Percentiles rank a stretch among this genome's conserved stretches.
Conservation (phyloP, 2,113 vertebrate genomes). For the Hyperopisus bebe region DNA sequence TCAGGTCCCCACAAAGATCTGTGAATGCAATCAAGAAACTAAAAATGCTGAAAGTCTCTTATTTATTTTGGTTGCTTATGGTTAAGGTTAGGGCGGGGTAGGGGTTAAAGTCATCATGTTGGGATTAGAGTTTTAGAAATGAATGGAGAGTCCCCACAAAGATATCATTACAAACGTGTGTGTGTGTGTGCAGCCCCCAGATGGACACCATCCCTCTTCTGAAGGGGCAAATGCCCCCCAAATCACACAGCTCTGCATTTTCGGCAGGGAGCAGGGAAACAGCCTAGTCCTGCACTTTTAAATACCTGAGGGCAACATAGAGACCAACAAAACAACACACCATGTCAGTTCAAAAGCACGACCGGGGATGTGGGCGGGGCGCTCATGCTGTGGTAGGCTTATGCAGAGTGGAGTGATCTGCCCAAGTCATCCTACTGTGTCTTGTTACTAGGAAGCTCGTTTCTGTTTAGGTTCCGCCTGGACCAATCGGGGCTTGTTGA, state of each 20-base stretch:
- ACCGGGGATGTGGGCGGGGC: conserved; percentile 17
- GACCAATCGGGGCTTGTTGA: conserved; percentile 26
- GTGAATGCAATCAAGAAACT: too few relatives aligned
- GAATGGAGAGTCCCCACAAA: too few relatives aligned
- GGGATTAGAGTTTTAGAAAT: too few relatives aligned
- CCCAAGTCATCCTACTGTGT: not conserved
- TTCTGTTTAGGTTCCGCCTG: conserved; percentile 9
- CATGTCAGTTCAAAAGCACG: conserved; percentile 24
- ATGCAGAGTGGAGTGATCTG: conserved; percentile 15
- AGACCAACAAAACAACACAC: not conserved
- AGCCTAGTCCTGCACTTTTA: not conserved
- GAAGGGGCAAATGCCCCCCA: not conserved
- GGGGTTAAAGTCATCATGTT: too few relatives aligned
- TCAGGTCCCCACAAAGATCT: too few relatives aligned
- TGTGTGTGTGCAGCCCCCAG: not conserved
- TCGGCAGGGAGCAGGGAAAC: not conserved
- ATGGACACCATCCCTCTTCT: not conserved
- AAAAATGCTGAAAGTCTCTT: too few relatives aligned
- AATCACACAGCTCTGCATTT: not conserved
- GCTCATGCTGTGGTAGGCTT: conserved; percentile 25
- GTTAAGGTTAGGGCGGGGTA: too few relatives aligned
- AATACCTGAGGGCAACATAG: not conserved
- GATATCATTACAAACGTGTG: not conserved
- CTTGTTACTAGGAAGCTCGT: conserved; percentile 18
- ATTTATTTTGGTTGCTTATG: too few relatives aligned